A percentile compares a stretch with the other conserved stretches of the same genome.
These are phyloP conservation scores for Lepidurus apus DNA, from an alignment of 1,140 invertebrate genomes.

Conservation along the genomic window DNA sequence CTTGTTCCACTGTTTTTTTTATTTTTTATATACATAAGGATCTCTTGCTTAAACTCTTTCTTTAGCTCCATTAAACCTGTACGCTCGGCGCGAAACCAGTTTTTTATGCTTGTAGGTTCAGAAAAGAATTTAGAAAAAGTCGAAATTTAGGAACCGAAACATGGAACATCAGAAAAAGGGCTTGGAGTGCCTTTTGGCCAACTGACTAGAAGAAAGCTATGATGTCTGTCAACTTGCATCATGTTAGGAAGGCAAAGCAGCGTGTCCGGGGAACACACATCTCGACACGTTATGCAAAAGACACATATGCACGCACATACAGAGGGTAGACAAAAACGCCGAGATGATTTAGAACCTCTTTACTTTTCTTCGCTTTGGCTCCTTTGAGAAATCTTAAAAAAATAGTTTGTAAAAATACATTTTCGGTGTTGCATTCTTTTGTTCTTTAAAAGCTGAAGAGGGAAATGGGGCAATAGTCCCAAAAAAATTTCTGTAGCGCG, in stretches of 20 bases:
- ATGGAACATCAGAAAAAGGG: not conserved
- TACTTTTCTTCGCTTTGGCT: too few relatives aligned
- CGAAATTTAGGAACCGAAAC: too few relatives aligned
- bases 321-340: not conserved
- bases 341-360: not conserved
- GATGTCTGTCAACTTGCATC: constrained; percentile 13
- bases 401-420: too few relatives aligned
- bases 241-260: not conserved
- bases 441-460: too few relatives aligned
- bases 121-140: too few relatives aligned
- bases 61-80: not conserved
- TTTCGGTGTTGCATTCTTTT: too few relatives aligned
- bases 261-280: constrained; percentile 1
- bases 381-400: too few relatives aligned
- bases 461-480: too few relatives aligned
- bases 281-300: constrained; percentile 15
- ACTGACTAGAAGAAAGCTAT: not conserved
- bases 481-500: too few relatives aligned
- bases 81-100: not conserved
- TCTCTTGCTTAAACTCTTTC: too few relatives aligned
- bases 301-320: not conserved
- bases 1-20: not conserved
- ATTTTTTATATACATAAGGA: not conserved
- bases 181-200: not conserved
- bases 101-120: too few relatives aligned